A percentile compares a stretch with the other conserved stretches of the same genome.
phyloP scores from a whole-genome alignment of 1,140 invertebrate genomes.

The Drosophila equinoxialis region DNA sequence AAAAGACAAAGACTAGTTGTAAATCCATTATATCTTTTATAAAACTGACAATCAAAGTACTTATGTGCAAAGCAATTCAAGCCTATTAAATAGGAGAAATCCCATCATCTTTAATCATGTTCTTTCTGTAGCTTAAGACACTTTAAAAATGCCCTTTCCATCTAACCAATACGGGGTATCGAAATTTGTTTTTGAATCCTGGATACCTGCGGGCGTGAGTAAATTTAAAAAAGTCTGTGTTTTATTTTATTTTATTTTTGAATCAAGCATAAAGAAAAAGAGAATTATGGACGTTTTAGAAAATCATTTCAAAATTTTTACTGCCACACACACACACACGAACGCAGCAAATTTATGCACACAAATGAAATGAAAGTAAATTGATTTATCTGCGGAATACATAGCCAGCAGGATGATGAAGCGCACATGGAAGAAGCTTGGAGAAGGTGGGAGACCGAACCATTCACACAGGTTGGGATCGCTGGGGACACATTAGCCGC shows the following conservation, averaged over 20 bases:
- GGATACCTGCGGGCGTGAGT: slow-evolving; percentile 35
- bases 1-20: no score
- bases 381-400: slow-evolving; percentile 72
- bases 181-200: not conserved
- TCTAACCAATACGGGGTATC: not conserved
- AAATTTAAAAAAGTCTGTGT: slow-evolving; percentile 39
- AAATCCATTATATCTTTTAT: no score
- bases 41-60: no score
- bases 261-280: slow-evolving; percentile 1
- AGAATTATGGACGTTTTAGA: slow-evolving; percentile 53
- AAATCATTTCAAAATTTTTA: slow-evolving; percentile 66
- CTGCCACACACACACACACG: slow-evolving; percentile 9
- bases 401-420: slow-evolving; percentile 9
- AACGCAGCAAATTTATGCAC: slow-evolving; percentile 67
- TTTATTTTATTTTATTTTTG: slow-evolving; percentile 19
- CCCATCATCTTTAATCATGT: no score
- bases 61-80: no score
- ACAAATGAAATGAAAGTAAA: slow-evolving; percentile 79
- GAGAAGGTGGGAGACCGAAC: slow-evolving; percentile 42
- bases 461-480: slow-evolving; percentile 43
- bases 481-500: slow-evolving; percentile 73
- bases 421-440: slow-evolving; percentile 29
- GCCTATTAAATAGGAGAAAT: no score
- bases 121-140: no score
- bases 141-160: no score